Evolutionary conservation across 2,797 vertebrate species (phyloP).

Genomic region (Mergus octosetaceus): DNA sequence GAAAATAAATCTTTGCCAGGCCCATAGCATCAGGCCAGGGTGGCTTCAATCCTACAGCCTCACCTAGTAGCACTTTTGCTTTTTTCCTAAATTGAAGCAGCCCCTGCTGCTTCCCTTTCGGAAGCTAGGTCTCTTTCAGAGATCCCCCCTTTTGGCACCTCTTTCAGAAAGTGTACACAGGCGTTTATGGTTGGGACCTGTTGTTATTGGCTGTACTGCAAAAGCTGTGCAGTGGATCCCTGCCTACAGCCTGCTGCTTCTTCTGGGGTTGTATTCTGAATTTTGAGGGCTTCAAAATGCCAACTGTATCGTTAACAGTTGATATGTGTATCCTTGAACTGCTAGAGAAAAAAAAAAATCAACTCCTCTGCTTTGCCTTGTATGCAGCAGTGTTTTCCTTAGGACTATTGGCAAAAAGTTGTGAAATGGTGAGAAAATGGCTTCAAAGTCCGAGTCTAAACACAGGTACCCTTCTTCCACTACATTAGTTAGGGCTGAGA

Average conservation of each 20-base stretch:
- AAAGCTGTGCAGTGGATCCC: not conserved
- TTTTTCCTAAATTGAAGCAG: not conserved
- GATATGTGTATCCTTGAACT: not conserved
- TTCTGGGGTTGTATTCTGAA: not conserved
- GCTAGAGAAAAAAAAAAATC: not conserved
- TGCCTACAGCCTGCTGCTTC: not conserved
- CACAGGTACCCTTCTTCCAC: not conserved
- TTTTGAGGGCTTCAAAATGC: not conserved
- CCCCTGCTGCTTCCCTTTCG: not conserved
- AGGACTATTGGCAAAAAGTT: not conserved
- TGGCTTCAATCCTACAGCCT: not conserved
- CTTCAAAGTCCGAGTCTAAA: not conserved
- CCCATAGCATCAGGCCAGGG: not conserved
- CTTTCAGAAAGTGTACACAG: not conserved
- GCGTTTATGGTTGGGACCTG: not conserved
- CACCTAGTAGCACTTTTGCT: not conserved
- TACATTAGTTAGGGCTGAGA: not conserved
- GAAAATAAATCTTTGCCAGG: not conserved
- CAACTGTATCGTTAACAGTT: not conserved
- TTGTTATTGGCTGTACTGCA: not conserved
- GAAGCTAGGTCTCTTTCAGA: not conserved
- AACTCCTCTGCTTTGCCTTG: not conserved
- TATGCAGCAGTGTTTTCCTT: not conserved
- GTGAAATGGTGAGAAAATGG: not conserved
- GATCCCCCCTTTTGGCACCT: not conserved